Base-by-base conservation (phyloP, 2,888 invertebrate species). In the Rhingia campestris region DNA sequence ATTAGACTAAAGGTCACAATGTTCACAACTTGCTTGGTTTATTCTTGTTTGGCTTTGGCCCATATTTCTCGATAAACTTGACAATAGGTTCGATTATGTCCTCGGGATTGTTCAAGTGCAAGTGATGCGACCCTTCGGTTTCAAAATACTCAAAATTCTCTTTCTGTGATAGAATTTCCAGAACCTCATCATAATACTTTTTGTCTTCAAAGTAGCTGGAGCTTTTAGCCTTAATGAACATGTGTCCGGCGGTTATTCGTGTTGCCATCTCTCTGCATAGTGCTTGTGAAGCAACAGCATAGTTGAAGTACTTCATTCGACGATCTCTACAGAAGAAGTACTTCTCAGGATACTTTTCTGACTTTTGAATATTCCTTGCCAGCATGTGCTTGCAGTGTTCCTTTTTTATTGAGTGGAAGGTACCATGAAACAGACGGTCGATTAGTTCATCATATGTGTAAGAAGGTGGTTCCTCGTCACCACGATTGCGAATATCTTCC, bases 41-140 rank as follows among this genome's bases (percentile, higher is more conserved):
- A 94, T 70, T 95, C 88, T 87, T 95, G 91, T 2, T 93, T 91
- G 90, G 95, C 94, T 86, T 94, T 91, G 77, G 93, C 92, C 88
- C 94, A 93, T 89, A 88, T 33, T 88, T 88, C 61, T 92, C 93
- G 79, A 95, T 92, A 89, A 95, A 95, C 33, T 92, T 91, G 86
- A 92, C 91, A 63, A 95, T 92, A 47, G 92, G 89, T 0, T 92
- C 92, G 14, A 93, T 93, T 39, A 95, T 91, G 66, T 88, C 87
- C 89, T 94, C 93, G 4, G 96, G 95, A 87, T 94, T 92, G 87
- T 94, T 95, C 86, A 96, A 92, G 91, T 96, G 96, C 75, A 94
- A 91, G 90, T 96, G 95, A 91, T 96, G 96, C 3, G 93, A 93
- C 2, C 96, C 96, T 64, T 94, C 92, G 0, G 95, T 91, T 74